These are phyloP conservation scores for Calidris pygmaea DNA, from an alignment of 2,113 vertebrate species.

Conservation along the genomic window DNA sequence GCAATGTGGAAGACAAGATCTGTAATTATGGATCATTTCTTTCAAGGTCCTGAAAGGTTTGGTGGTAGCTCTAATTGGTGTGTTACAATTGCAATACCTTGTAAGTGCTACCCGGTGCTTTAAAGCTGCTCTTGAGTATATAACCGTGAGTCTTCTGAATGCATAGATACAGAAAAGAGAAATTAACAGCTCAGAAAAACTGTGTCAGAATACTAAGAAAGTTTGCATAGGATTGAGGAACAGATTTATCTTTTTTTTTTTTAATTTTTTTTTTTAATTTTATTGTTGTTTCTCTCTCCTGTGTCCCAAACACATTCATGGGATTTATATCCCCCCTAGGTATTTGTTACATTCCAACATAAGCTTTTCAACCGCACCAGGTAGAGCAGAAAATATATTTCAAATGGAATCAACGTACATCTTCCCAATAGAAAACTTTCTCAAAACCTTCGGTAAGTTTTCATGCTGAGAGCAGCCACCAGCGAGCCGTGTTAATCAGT, in stretches of 20 bases:
- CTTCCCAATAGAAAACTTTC: neutral
- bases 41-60: neutral
- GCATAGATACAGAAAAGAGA: neutral
- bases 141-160: neutral
- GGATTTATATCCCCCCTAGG: neutral
- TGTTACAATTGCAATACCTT: neutral
- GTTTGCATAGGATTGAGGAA: neutral
- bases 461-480: neutral
- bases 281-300: neutral
- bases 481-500: constrained; percentile 23
- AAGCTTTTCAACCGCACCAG: neutral
- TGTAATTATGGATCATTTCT: neutral
- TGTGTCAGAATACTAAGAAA: neutral
- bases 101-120: neutral
- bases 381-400: constrained; percentile 22
- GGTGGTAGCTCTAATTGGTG: neutral
- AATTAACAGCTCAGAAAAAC: neutral
- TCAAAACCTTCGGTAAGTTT: neutral
- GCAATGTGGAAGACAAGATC: neutral
- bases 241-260: neutral
- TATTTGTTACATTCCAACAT: neutral
- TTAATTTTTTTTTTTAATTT: neutral
- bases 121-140: neutral
- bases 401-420: neutral
- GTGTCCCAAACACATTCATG: neutral